phyloP scores from a whole-genome alignment of 2,113 vertebrate species.

The Festucalex cinctus region DNA sequence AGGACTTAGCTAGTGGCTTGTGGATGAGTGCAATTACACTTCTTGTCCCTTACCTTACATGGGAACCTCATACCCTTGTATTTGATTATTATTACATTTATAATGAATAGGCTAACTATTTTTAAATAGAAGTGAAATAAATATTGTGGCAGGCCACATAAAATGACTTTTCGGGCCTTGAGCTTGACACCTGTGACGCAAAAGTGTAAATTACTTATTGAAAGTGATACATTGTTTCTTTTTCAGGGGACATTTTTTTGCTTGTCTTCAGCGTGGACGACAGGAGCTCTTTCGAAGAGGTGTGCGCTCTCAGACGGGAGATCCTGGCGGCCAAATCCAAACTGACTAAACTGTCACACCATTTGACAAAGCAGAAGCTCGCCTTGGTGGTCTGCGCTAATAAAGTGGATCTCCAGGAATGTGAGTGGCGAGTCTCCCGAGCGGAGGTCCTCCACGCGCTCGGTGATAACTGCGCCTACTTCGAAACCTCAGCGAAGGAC shows the following conservation, averaged over 20 bases:
- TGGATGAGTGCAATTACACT: no score
- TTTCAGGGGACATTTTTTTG: constrained; percentile 74
- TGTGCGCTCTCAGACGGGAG: constrained; percentile 64
- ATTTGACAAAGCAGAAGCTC: constrained; percentile 33
- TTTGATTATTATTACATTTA: neutral
- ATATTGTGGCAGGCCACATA: neutral
- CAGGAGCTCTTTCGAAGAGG: constrained; percentile 70
- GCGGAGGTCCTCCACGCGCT: constrained; percentile 55
- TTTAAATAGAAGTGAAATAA: neutral
- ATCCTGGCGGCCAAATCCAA: constrained; percentile 72
- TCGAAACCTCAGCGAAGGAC: constrained; percentile 76
- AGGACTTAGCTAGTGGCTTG: no score
- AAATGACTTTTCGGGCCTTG: neutral
- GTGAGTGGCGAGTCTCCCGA: constrained; percentile 43
- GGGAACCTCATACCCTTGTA: no score
- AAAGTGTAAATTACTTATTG: neutral
- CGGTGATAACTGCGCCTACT: constrained; percentile 64
- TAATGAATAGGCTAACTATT: neutral
- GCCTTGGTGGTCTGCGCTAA: constrained; percentile 73
- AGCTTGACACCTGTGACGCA: neutral
- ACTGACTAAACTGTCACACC: constrained; percentile 39
- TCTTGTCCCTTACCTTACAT: no score
- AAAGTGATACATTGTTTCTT: neutral
- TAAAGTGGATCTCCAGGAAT: constrained; percentile 64
- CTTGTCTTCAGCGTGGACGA: constrained; percentile 75